Percentiles rank a stretch among this genome's conserved stretches.
Conservation (phyloP, 2,797 vertebrate genomes). For the Catostomus latipinnis region DNA sequence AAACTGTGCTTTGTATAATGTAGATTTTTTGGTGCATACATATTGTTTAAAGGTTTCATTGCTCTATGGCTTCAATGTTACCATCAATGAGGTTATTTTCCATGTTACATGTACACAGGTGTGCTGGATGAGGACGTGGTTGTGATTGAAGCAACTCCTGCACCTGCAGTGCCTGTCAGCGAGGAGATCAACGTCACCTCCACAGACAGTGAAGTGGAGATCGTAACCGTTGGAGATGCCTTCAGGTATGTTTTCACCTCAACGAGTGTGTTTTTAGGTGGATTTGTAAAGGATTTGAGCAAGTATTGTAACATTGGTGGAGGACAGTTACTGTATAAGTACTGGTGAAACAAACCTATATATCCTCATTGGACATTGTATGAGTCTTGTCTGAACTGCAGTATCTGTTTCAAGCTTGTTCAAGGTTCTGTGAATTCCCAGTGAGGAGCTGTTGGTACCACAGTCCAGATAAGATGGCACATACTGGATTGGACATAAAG, state of each 20-base stretch:
- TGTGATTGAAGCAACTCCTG: conserved; percentile 95
- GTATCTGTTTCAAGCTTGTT: not conserved
- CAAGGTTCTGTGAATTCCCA: not conserved
- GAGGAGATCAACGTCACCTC: conserved; percentile 99
- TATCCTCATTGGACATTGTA: not conserved
- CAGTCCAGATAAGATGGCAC: conserved; percentile 8
- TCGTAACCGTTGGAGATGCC: conserved; percentile 95
- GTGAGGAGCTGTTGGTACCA: conserved; percentile 2
- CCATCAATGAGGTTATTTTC: conserved; percentile 9
- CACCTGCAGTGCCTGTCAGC: conserved; percentile 90
- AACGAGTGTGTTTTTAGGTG: not conserved
- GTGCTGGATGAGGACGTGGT: conserved; percentile 96
- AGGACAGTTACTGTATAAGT: not conserved
- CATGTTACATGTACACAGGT: conserved; percentile 73
- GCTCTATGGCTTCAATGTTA: conserved; percentile 22
- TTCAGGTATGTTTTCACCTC: conserved; percentile 83
- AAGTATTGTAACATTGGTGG: not conserved
- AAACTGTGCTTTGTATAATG: not conserved
- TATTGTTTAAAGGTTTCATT: not conserved
- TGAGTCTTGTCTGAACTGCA: not conserved
- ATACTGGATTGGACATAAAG: conserved; percentile 43
- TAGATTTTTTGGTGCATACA: not conserved
- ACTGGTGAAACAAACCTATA: not conserved
- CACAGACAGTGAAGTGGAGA: conserved; percentile 98
- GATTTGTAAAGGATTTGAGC: not conserved